Percentiles rank a stretch among this genome's conserved stretches.
phyloP scores from a whole-genome alignment of 2,797 vertebrate genomes.

The Melopsittacus undulatus region DNA sequence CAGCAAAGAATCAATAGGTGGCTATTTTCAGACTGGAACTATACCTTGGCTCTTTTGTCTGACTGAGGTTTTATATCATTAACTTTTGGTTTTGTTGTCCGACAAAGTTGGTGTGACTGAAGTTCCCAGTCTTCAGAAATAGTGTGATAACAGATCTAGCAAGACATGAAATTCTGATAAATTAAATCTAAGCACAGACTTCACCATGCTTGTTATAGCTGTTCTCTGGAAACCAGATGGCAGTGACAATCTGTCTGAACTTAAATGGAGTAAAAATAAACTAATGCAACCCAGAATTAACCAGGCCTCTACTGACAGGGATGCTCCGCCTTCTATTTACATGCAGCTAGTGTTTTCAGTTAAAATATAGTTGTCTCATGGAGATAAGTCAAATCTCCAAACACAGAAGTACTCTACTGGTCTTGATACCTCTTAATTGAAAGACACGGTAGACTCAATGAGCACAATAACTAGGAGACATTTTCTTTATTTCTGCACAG shows the following conservation, averaged over 20 bases:
- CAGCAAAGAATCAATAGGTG: neutral
- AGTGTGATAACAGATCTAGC: neutral
- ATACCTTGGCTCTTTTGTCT: neutral
- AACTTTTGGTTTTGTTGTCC: neutral
- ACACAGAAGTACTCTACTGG: neutral
- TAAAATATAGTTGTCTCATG: neutral
- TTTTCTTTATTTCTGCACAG: neutral
- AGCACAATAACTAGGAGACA: neutral
- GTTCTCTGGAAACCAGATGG: constrained; percentile 44
- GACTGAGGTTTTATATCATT: neutral
- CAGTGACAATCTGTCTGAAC: constrained; percentile 39
- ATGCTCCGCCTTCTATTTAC: neutral
- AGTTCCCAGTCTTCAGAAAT: neutral
- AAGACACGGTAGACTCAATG: neutral
- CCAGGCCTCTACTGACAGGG: constrained; percentile 1
- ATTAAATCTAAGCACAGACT: constrained; percentile 1
- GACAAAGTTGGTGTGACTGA: neutral
- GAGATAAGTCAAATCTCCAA: neutral
- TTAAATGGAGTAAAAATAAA: constrained; percentile 43
- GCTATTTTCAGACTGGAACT: neutral
- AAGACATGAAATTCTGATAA: constrained; percentile 11
- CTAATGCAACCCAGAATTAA: constrained; percentile 47
- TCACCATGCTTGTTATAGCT: constrained; percentile 40
- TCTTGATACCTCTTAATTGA: neutral
- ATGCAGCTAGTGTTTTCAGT: neutral